phyloP scores from a whole-genome alignment of 2,113 vertebrate genomes.

The Coregonus clupeaformis region DNA sequence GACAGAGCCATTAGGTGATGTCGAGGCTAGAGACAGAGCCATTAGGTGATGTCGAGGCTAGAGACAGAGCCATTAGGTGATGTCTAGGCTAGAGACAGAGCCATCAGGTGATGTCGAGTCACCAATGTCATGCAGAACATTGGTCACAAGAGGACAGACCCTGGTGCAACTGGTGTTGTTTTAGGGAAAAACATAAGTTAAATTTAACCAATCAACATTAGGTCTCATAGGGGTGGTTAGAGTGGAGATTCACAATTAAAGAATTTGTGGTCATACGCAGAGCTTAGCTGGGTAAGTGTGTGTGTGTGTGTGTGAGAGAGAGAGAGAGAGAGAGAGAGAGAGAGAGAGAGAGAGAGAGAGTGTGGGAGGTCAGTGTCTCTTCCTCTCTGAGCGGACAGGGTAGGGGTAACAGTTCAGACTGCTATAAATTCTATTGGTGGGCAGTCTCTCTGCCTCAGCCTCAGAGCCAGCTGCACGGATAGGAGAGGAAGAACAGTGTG shows the following conservation, averaged over 20 bases:
- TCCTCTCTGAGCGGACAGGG: conserved; percentile 49
- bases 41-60: too few relatives aligned
- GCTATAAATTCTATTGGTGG: conserved; percentile 38
- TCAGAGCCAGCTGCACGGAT: conserved; percentile 42
- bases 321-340: neutral
- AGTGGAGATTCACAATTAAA: neutral
- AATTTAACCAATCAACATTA: neutral
- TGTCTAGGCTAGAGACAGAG: neutral
- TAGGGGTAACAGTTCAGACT: conserved; percentile 25
- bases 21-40: conserved; percentile 1
- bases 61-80: conserved; percentile 31
- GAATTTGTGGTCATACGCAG: neutral
- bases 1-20: conserved; percentile 27
- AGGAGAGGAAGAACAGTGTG: conserved; percentile 46
- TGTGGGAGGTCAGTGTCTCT: conserved; percentile 50
- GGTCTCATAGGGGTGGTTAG: neutral
- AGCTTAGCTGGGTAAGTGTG: neutral
- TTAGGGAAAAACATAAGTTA: too few relatives aligned
- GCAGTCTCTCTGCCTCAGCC: conserved; percentile 27
- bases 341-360: conserved; percentile 10
- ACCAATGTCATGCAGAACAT: too few relatives aligned
- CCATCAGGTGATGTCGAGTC: too few relatives aligned
- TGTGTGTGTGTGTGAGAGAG: neutral
- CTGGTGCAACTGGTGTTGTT: too few relatives aligned
- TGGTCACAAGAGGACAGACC: too few relatives aligned